Evolutionary conservation across 2,797 vertebrate genomes (phyloP).

Genomic region (Gouania willdenowi): DNA sequence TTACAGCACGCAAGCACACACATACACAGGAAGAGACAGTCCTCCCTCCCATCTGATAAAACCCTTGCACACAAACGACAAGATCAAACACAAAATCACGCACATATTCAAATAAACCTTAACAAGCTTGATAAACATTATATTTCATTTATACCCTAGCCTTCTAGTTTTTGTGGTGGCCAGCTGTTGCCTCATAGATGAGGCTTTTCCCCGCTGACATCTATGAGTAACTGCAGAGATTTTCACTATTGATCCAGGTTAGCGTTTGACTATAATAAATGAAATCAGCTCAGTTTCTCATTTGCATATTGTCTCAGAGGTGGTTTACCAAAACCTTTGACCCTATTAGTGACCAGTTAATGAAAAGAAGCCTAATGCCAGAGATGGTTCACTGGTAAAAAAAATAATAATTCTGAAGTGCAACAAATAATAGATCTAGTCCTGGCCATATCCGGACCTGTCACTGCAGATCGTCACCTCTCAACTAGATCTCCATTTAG

Average conservation of each 20-base stretch:
- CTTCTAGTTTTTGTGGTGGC: constrained; percentile 26
- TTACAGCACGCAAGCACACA: constrained; percentile 1
- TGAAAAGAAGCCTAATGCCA: no score
- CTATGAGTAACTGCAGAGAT: constrained; percentile 54
- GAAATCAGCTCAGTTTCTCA: constrained; percentile 47
- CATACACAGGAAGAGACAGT: constrained; percentile 1
- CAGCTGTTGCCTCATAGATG: constrained; percentile 47
- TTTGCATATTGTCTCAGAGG: constrained; percentile 48
- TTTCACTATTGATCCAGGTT: constrained; percentile 56
- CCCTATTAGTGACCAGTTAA: constrained; percentile 9
- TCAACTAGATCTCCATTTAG: constrained; percentile 31
- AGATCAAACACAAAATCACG: constrained; percentile 58
- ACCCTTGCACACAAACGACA: constrained; percentile 28
- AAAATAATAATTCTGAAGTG: not conserved
- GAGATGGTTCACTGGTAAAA: not conserved
- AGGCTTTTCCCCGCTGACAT: constrained; percentile 47
- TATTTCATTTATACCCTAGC: constrained; percentile 39
- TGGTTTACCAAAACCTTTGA: constrained; percentile 35
- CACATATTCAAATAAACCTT: constrained; percentile 50
- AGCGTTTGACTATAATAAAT: constrained; percentile 58
- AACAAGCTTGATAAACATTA: constrained; percentile 49
- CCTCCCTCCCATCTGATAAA: constrained; percentile 32
- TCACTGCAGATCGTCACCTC: constrained; percentile 35
- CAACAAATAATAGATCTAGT: no score
- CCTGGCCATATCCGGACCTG: constrained; percentile 32